Conservation (phyloP, 2,888 invertebrate species). For the Epirrhoe alternata region DNA sequence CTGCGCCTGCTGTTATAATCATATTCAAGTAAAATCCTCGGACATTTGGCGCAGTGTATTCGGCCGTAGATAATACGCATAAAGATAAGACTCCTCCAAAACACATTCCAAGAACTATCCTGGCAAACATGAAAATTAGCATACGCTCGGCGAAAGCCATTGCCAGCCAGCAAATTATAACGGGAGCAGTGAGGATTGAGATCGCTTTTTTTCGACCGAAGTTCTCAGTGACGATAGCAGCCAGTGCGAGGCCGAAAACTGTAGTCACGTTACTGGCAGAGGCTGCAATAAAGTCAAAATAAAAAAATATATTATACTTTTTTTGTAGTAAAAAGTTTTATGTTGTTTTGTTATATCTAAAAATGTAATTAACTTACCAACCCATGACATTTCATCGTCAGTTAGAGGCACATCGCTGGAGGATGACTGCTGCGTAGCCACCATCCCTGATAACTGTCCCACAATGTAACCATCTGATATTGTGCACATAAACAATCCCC, state of each 20-base stretch:
- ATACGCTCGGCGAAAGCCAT: constrained; percentile 40
- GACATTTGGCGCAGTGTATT: constrained; percentile 44
- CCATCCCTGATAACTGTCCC: constrained; percentile 48
- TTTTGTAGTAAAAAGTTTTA: too few relatives aligned
- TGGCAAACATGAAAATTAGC: constrained; percentile 42
- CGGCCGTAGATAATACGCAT: constrained; percentile 41
- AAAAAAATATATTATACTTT: not conserved
- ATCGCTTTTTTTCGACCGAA: constrained; percentile 42
- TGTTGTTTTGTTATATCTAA: too few relatives aligned
- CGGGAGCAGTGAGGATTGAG: constrained; percentile 35
- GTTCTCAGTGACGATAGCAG: constrained; percentile 39
- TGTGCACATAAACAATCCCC: constrained; percentile 38
- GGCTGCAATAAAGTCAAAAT: constrained; percentile 38
- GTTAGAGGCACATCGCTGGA: constrained; percentile 38
- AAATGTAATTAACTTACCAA: constrained; percentile 37
- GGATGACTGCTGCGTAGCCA: constrained; percentile 41
- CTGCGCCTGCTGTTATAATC: constrained; percentile 39
- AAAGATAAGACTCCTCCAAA: constrained; percentile 46
- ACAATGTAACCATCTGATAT: constrained; percentile 48
- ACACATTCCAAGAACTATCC: constrained; percentile 42
- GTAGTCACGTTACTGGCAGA: constrained; percentile 41
- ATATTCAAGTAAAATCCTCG: constrained; percentile 43
- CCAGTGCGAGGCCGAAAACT: constrained; percentile 36
- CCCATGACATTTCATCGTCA: constrained; percentile 47
- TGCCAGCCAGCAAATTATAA: constrained; percentile 43